Conservation (phyloP, 35 echinoderm and acorn worm species). For the Eucidaris tribuloides region DNA sequence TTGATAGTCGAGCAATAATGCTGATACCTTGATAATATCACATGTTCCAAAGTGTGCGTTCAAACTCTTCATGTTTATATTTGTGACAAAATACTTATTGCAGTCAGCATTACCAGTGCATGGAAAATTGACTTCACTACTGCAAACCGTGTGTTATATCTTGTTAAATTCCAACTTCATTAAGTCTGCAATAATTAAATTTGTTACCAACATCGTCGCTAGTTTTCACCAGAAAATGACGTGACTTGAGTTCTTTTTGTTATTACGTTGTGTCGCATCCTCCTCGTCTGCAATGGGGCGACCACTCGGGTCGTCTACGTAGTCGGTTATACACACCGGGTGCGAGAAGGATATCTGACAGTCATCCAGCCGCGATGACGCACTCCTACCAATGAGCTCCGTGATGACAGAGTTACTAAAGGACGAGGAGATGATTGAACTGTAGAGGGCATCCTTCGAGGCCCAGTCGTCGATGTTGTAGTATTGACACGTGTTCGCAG, state of each 20-base stretch:
- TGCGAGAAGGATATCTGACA: constrained; percentile 10
- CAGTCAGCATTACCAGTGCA: too few species aligned
- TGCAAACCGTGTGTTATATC: too few species aligned
- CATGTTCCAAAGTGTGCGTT: too few species aligned
- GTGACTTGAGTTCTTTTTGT: neutral
- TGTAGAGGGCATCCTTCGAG: constrained; percentile 19
- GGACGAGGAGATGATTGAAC: constrained; percentile 3
- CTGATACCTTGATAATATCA: too few species aligned
- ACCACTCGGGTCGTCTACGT: neutral
- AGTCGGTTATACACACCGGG: neutral
- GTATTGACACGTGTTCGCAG: neutral
- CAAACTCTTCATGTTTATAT: too few species aligned
- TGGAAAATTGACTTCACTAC: too few species aligned
- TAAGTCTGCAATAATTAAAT: too few species aligned
- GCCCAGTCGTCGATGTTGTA: neutral
- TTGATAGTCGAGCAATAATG: too few species aligned
- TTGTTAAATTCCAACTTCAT: too few species aligned
- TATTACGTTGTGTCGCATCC: neutral
- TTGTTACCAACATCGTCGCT: too few species aligned
- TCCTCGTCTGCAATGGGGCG: neutral
- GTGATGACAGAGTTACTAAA: neutral
- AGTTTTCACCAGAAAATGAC: neutral
- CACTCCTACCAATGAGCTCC: neutral
- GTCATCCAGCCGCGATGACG: neutral
- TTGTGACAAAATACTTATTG: too few species aligned